Evolutionary conservation across 1,140 invertebrate species (phyloP), one percentile per base, ranked within the genome.

Genomic region (Drosophila pruinosa): DNA sequence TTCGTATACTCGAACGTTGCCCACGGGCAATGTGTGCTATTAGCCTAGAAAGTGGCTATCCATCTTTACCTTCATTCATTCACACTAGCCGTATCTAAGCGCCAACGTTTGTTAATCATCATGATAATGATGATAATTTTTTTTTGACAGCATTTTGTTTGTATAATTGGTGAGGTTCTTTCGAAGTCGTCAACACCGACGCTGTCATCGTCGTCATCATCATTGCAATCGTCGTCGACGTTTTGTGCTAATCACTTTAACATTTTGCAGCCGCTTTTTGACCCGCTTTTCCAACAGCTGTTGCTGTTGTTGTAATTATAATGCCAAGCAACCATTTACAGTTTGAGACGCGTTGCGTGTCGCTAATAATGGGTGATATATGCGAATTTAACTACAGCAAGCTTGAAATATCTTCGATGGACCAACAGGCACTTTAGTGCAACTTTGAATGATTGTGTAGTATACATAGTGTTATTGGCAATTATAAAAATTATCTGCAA

Each of bases 161-260:
- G 48, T 71, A 71, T 85, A 86, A 86, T 85, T 85, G 69, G 64
- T 73, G 52, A 58, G 39, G 47, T 63, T 69, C 50, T 69, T 52
- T 47, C 26, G 4, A 26, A 5, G 15, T 17, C 4, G 10, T n/a
- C n/a, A n/a, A n/a, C n/a, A n/a, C n/a, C n/a, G n/a, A n/a, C 58
- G 26, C 26, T 7, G 2, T 28, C 26, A 7, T 6, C 26, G 26
- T 28, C 5, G 26, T 3, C 26, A 3, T 2, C 31, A n/a, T 34
- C 31, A n/a, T 34, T 39, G 24, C 24, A 10, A 17, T 43, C 14
- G 41, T 57, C 26, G 36, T 53, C 24, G 38, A 38, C 31, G 34
- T 59, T 74, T 83, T 77, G 81, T 81, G 82, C 81, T 85, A 85
- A 85, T 85, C 81, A 85, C 81, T 86, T 86, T 78, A 81, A 77